A percentile compares a stretch with the other conserved stretches of the same genome.
These are phyloP conservation scores for Globodera ellingtonae DNA, from an alignment of 1,140 invertebrate species.

Conservation along the genomic window DNA sequence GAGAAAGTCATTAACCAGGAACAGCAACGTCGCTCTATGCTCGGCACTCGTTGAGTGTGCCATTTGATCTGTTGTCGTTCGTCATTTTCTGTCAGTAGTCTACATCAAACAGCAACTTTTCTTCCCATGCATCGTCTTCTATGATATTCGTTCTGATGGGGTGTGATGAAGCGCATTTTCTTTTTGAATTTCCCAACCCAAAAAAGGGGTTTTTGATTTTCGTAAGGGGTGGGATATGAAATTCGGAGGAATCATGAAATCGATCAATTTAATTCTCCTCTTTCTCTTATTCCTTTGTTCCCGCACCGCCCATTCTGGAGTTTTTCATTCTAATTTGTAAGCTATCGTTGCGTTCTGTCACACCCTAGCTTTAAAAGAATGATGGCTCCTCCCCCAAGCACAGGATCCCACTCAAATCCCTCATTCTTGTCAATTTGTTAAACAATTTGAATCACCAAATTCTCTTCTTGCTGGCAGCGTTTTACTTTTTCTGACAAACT, in stretches of 20 bases:
- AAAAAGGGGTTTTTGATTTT: not conserved
- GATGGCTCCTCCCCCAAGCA: too few relatives aligned
- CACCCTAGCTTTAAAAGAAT: too few relatives aligned
- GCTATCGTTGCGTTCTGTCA: too few relatives aligned
- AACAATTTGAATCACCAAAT: too few relatives aligned
- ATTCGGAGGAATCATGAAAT: not conserved
- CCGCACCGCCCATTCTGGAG: not conserved
- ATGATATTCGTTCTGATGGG: not conserved
- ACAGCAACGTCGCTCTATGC: slow-evolving; percentile 47
- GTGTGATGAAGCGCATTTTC: not conserved
- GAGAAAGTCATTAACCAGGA: slow-evolving; percentile 57
- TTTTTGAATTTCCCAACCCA: not conserved
- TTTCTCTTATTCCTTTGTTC: not conserved
- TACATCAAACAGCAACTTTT: not conserved
- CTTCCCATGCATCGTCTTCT: not conserved
- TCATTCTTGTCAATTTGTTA: too few relatives aligned
- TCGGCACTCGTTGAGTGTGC: slow-evolving; percentile 24
- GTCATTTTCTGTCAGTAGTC: not conserved
- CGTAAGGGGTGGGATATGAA: not conserved
- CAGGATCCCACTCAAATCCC: too few relatives aligned
- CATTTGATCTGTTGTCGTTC: not conserved
- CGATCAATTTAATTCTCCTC: not conserved
- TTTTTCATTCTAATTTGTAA: too few relatives aligned
- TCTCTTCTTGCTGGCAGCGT: too few relatives aligned
- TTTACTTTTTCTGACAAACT: too few relatives aligned